Base-by-base conservation (phyloP, 2,797 vertebrate genomes). In the Propithecus deckenii region DNA sequence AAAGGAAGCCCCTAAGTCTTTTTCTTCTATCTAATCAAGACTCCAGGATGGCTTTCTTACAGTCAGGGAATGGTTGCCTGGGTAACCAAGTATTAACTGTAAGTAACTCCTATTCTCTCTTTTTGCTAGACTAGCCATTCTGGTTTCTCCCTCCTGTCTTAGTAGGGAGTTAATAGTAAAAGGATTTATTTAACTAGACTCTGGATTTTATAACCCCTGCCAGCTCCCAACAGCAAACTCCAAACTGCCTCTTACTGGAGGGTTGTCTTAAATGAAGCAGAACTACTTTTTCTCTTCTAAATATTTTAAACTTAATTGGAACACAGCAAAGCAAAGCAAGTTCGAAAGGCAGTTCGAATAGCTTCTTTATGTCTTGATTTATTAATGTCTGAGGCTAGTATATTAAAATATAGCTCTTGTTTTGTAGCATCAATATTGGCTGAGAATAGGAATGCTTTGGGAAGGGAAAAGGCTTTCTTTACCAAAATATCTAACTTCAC, bases 241-340 rank as follows among this genome's bases (percentile, higher is more conserved):
- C 89, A 94, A 97, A 96, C 93, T 67, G 89, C 78, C 55, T 97
- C 93, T 97, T 97, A 97, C 89, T 93, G 81, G 94, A 97, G 85
- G 93, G 87, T 97, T 96, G 69, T 96, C 94, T 97, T 97, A 97
- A 97, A 95, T 97, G 97, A 93, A 93, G 93, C 91, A 96, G 94
- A 98, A 94, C 94, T 94, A 92, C 43, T 91, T 95, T 95, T 95
- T 86, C 84, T 96, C 95, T 90, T 96, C 89, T 94, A 98, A 97
- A 95, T 97, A 96, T 97, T 96, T 96, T 95, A 97, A 97, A 92
- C 94, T 95, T 95, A 97, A 97, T 97, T 98, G 91, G 86, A 95
- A 89, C 76, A 97, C 65, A 86, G 94, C 84, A 97, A 97, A 95
- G 93, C 85, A 95, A 94, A 93, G 72, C 65, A 87, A 96, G 61